Evolutionary conservation across 2,888 invertebrate genomes (phyloP).

Genomic region (Megastigmus dorsalis): DNA sequence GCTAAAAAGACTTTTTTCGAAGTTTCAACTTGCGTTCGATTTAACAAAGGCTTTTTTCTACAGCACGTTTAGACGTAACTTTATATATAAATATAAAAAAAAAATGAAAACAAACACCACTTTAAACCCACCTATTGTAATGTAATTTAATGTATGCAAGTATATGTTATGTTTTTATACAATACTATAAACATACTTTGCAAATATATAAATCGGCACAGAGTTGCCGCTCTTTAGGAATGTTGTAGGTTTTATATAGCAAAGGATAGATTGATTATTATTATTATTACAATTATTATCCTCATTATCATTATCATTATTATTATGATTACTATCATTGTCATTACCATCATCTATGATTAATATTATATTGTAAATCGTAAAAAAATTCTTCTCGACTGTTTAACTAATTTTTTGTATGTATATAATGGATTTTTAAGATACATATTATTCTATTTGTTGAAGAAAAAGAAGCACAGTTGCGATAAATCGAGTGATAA

Average conservation of each 20-base stretch:
- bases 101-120: constrained; percentile 45
- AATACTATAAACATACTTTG: constrained; percentile 39
- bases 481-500: constrained; percentile 44
- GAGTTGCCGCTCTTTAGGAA: constrained; percentile 30
- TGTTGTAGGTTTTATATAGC: constrained; percentile 50
- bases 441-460: constrained; percentile 49
- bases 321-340: constrained; percentile 18
- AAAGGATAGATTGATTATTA: constrained; percentile 25
- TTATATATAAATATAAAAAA: constrained; percentile 42
- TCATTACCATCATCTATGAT: not conserved
- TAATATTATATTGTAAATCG: constrained; percentile 6
- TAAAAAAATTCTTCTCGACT: constrained; percentile 31
- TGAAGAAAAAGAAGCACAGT: constrained; percentile 36
- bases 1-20: constrained; percentile 27
- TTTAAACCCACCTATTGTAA: constrained; percentile 51
- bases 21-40: constrained; percentile 51
- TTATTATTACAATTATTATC: constrained; percentile 6
- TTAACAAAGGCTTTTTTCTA: constrained; percentile 50
- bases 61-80: constrained; percentile 50
- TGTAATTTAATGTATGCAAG: constrained; percentile 45
- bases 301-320: not conserved
- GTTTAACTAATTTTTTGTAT: constrained; percentile 45
- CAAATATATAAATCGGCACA: constrained; percentile 29
- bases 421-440: constrained; percentile 50
- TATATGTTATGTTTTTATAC: constrained; percentile 51